Base-by-base conservation (phyloP, 2,113 vertebrate species). In the Caranx ignobilis region DNA sequence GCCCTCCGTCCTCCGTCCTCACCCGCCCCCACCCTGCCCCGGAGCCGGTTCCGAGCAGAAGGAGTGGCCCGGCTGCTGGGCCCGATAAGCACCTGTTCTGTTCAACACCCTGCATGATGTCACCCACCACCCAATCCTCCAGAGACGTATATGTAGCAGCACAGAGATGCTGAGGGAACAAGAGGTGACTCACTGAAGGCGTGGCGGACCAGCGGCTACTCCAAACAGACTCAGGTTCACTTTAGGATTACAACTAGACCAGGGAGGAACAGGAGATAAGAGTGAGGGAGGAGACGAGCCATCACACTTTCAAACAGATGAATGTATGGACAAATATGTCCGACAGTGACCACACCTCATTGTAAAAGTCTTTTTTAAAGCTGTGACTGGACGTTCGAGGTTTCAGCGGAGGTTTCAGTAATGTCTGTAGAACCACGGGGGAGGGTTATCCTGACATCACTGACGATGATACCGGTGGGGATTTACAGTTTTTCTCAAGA, bases 81-180 rank as follows among this genome's bases (percentile, higher is more conserved):
- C 68, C 96, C 87, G 96, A 97, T 97, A 96, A 96, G 95, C 91
- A 87, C 92, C 90, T 78, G 83, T 87, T 91, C 81, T 68, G 70
- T 75, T 71, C n/a, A 81, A 81, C 61, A 72, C 54, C 66, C 70
- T 57, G 63, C 9, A 41, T 86, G 81, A 86, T 62, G 67, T 87
- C 87, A 86, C 59, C 39, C 0, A 50, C 47, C 18, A 9, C 37
- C n/a, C 26, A 82, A 61, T 21, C 32, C 63, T 55, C 35, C 45
- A 13, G 18, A 56, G 61, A 68, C 11, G 15, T 6, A 15, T 16
- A 1, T 9, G 48, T 19, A 31, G 32, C 45, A 57, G 15, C n/a
- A 8, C 7, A 5, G 26, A 63, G 5, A 2, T 10, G 3, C 18
- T 76, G 0, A 32, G 6, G 11, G 26, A 39, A 41, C 26, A 45